Percentiles rank a stretch among this genome's conserved stretches.
Evolutionary conservation across 2,888 invertebrate genomes (phyloP).

Genomic region (Drosophila paranaensis): DNA sequence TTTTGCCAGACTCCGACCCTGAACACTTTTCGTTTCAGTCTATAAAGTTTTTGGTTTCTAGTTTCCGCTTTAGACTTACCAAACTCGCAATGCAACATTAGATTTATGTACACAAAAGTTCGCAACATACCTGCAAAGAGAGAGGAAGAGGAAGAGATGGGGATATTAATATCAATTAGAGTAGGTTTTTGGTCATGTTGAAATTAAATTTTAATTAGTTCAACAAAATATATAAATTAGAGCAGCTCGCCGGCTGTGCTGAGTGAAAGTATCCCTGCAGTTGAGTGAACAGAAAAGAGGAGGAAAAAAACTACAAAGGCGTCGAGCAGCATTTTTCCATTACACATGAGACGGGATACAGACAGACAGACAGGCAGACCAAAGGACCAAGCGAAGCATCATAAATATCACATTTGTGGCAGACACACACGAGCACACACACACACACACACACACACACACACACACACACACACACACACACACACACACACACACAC

Average conservation of each 20-base stretch:
- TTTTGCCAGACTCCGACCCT: conserved; percentile 20
- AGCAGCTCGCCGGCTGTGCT: not conserved
- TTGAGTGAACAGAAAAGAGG: not conserved
- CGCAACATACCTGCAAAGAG: conserved; percentile 65
- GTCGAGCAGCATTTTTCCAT: conserved; percentile 47
- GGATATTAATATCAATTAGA: conserved; percentile 72
- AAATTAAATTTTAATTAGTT: conserved; percentile 72
- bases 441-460: conserved; percentile 13
- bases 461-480: not conserved
- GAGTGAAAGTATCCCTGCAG: conserved; percentile 60
- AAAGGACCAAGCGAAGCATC: conserved; percentile 48
- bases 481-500: conserved; percentile 12
- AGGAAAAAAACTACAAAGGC: conserved; percentile 7
- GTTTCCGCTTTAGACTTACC: conserved; percentile 43
- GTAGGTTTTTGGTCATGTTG: conserved; percentile 36
- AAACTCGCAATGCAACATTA: conserved; percentile 22
- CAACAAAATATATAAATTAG: conserved; percentile 46
- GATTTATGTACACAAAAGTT: conserved; percentile 32
- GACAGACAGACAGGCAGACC: not conserved
- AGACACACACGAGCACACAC: conserved; percentile 43
- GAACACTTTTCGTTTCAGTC: conserved; percentile 17
- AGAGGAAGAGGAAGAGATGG: conserved; percentile 28
- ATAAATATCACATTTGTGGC: conserved; percentile 79
- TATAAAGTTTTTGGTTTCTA: conserved; percentile 45
- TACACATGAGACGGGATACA: conserved; percentile 37